These are phyloP conservation scores for Phlogophora meticulosa DNA, from an alignment of 2,888 invertebrate genomes.

Conservation along the genomic window DNA sequence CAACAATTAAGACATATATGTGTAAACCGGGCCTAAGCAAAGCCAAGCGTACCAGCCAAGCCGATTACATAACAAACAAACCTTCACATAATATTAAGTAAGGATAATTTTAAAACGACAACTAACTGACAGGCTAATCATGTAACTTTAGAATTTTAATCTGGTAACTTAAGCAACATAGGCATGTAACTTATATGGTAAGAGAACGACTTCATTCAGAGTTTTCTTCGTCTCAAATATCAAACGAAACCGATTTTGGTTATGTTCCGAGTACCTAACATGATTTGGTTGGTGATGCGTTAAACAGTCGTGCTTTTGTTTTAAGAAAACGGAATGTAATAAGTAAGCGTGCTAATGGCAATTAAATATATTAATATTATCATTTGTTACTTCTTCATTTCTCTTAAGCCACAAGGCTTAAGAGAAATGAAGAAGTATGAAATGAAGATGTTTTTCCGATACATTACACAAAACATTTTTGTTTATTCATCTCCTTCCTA, in stretches of 20 bases:
- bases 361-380: too few species aligned
- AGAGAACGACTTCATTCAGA: conserved; percentile 59
- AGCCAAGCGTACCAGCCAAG: background rate
- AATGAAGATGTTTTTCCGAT: too few species aligned
- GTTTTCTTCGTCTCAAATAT: conserved; percentile 55
- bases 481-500: too few species aligned
- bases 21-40: conserved; percentile 19
- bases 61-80: conserved; percentile 38
- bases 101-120: conserved; percentile 60
- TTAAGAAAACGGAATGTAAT: background rate
- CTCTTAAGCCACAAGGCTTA: too few species aligned
- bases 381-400: too few species aligned
- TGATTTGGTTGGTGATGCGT: conserved; percentile 23
- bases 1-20: background rate
- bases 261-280: conserved; percentile 13
- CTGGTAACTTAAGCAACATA: conserved; percentile 56
- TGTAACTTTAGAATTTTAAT: conserved; percentile 60
- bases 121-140: conserved; percentile 50
- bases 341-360: too few species aligned
- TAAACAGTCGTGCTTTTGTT: conserved; percentile 35
- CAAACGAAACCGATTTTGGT: conserved; percentile 56
- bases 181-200: conserved; percentile 55
- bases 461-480: too few species aligned
- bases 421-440: too few species aligned
- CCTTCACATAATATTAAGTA: conserved; percentile 24